Percentiles rank a stretch among this genome's conserved stretches.
These are phyloP conservation scores for Mesitornis unicolor DNA, from an alignment of 2,113 vertebrate genomes.

Conservation along the genomic window DNA sequence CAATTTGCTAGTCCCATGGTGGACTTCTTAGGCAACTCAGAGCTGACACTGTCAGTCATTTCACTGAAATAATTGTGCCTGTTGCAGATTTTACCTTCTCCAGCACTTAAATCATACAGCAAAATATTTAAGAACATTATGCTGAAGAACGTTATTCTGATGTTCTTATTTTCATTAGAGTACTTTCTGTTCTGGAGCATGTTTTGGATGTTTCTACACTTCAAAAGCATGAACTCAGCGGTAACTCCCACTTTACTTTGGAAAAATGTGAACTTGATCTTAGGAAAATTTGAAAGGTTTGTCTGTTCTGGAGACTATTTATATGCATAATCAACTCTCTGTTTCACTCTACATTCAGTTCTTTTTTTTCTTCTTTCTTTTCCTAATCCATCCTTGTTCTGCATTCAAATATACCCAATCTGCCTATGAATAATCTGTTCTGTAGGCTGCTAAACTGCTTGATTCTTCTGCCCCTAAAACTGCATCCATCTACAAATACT, in stretches of 20 bases:
- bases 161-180: not conserved
- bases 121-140: not conserved
- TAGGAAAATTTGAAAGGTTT: not conserved
- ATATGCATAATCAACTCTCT: conserved; percentile 27
- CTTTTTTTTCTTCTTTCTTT: not conserved
- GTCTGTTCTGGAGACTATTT: not conserved
- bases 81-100: not conserved
- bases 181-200: not conserved
- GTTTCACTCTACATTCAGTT: not conserved
- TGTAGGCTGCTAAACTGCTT: not conserved
- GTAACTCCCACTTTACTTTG: not conserved
- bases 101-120: not conserved
- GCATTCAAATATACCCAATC: not conserved
- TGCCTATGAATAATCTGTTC: not conserved
- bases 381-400: not conserved
- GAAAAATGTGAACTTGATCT: not conserved
- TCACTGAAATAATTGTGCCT: not conserved
- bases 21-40: not conserved
- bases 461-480: not conserved
- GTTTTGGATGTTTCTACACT: not conserved
- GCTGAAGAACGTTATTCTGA: not conserved
- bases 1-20: not conserved
- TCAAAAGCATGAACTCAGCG: not conserved
- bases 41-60: not conserved
- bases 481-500: not conserved